Evolutionary conservation across 2,888 invertebrate species (phyloP), one percentile per base, ranked within the genome.

Genomic region (Polydrusus tereticollis): DNA sequence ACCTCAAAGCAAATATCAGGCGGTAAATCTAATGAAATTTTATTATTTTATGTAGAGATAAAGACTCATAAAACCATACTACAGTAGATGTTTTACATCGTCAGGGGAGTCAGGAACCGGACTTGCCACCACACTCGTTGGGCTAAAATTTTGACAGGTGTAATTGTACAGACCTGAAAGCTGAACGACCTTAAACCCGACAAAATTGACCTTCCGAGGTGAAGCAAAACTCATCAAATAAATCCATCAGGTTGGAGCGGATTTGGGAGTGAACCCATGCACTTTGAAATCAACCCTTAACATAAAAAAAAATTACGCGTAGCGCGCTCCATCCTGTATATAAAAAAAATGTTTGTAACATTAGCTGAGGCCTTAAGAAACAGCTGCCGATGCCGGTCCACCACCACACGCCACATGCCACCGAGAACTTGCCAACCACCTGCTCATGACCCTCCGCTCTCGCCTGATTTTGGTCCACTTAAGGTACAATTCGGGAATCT

Each of bases 401-500:
- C 63, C 73, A 75, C 73, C 75, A 76, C 76, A 77, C 73, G 78
- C 71, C 73, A 76, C 77, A 77, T 72, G 72, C 72, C 67, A 66
- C 14, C 76, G 77, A 77, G 77, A 76, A 66, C 71, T 74, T 72
- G 69, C 75, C 75, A 73, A 75, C 71, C 76, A 79, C 79, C 79
- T 79, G 79, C 77, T 76, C 47, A 20, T 57, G 41, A 43, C 68
- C 74, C 70, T 74, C 76, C 66, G 68, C 41, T 55, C 65, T 23
- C 71, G 29, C 69, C 64, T 29, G 45, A 64, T 67, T 63, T 67
- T 36, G 55, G 59, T 60, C 69, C 55, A 69, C 52, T 26, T 55
- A 26, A 55, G 23, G 8, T 26, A 26, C 1, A n/a, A 55, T 55
- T 29, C 29, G 29, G 52, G 52, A 55, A 55, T 29, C 26, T 55